Base-by-base conservation (phyloP, 2,888 invertebrate species). In the Rosalia funebris region DNA sequence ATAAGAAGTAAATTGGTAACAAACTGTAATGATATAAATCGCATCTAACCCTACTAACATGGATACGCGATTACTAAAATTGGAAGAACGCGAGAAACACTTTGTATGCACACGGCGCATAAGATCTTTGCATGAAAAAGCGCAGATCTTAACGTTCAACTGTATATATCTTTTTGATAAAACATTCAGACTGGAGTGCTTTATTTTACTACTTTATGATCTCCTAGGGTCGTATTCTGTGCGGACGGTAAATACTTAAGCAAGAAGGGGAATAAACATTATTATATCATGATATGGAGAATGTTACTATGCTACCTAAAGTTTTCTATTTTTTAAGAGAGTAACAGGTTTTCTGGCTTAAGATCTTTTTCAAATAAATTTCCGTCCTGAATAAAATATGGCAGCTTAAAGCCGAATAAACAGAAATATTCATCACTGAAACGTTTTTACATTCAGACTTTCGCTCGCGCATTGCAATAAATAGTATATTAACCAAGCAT, bases 121-220 rank as follows among this genome's bases (percentile, higher is more conserved):
- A 31, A 11, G 45, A 46, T 15, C 14, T 14, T 14, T 25, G 2
- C 31, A 15, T 15, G 45, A 46, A 46, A 32, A 47, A 34, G 47
- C 34, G 17, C 34, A 34, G 36, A 47, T 47, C 47, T 47, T 32
- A 19, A 19, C 47, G 36, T 57, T 53, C 52, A 48, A 34, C 50
- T 53, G 46, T 69, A 73, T 72, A 72, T 72, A 71, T 74, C 75
- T 75, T 73, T 72, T 73, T 72, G 73, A 74, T 76, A 73, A 75
- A 76, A 75, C 75, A 76, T 76, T 75, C 74, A 75, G 63, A 60
- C 60, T 63, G 69, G 67, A 71, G 68, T 70, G 70, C 71, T 73
- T 75, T 74, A 72, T 73, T 75, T 75, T 71, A 72, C 71, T 71
- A 73, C 73, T 76, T 75, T 75, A 73, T 72, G 70, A 71, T 67